Percentiles rank a stretch among this genome's conserved stretches.
These are phyloP conservation scores for Solenopsis fugax DNA, from an alignment of 1,140 invertebrate species.

Conservation along the genomic window DNA sequence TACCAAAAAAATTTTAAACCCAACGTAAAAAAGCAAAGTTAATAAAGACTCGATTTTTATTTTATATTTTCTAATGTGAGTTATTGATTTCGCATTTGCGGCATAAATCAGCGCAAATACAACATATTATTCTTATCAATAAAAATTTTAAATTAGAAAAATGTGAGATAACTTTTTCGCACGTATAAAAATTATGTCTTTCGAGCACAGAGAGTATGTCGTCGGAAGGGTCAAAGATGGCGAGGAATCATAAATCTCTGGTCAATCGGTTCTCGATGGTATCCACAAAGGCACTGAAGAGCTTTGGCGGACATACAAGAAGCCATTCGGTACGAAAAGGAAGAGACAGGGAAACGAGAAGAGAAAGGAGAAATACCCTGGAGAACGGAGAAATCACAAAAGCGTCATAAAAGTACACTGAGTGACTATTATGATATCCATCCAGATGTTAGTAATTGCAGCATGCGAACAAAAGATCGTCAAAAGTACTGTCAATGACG, in stretches of 20 bases:
- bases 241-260: slow-evolving; percentile 55
- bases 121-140: not conserved
- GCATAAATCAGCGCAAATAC: not conserved
- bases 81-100: not conserved
- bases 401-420: not conserved
- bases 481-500: not conserved
- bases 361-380: not conserved
- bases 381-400: slow-evolving; percentile 32
- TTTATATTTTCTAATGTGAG: not conserved
- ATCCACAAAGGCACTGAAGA: not conserved
- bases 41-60: not conserved
- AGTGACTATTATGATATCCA: slow-evolving; percentile 32
- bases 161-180: not conserved
- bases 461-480: not conserved
- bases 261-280: slow-evolving; percentile 53
- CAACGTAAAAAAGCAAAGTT: not conserved
- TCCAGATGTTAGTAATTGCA: not conserved
- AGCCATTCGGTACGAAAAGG: not conserved
- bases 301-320: not conserved
- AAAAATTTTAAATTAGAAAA: not conserved
- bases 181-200: not conserved
- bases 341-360: not conserved
- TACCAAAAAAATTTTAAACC: not conserved
- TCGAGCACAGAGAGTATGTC: not conserved
- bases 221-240: slow-evolving; percentile 60